A percentile compares a stretch with the other conserved stretches of the same genome.
These are phyloP conservation scores for Onychomys leucogaster DNA, from an alignment of 2,797 vertebrate genomes.

Conservation along the genomic window DNA sequence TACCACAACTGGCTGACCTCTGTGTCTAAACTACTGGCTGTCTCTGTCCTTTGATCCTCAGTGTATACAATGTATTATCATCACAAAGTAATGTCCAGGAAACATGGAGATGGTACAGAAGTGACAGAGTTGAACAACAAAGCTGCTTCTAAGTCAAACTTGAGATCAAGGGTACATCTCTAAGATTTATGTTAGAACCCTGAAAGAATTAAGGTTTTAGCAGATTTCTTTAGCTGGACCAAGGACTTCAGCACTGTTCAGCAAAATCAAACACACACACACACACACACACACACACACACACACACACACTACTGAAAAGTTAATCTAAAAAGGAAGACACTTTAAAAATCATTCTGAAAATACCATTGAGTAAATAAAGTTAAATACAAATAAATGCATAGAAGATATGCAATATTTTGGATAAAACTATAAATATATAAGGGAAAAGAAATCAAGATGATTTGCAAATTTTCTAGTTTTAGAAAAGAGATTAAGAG, in stretches of 20 bases:
- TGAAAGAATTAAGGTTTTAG: not conserved
- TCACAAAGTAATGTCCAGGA: not conserved
- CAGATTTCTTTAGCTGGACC: not conserved
- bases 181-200: not conserved
- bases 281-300: not conserved
- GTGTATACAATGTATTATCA: not conserved
- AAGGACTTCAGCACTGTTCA: not conserved
- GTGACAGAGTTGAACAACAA: not conserved
- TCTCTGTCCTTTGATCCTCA: no score
- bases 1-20: no score
- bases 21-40: no score
- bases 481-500: not conserved
- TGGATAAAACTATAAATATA: not conserved
- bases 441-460: not conserved
- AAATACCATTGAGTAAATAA: not conserved
- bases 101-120: not conserved
- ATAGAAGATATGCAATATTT: not conserved
- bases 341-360: not conserved
- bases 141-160: not conserved
- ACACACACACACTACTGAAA: not conserved
- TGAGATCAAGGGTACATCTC: not conserved
- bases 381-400: not conserved
- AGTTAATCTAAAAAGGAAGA: not conserved
- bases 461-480: not conserved
- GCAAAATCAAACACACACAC: not conserved